A percentile compares a stretch with the other conserved stretches of the same genome.
Conservation (phyloP, 2,888 invertebrate genomes). For the Pristionchus japonicus region DNA sequence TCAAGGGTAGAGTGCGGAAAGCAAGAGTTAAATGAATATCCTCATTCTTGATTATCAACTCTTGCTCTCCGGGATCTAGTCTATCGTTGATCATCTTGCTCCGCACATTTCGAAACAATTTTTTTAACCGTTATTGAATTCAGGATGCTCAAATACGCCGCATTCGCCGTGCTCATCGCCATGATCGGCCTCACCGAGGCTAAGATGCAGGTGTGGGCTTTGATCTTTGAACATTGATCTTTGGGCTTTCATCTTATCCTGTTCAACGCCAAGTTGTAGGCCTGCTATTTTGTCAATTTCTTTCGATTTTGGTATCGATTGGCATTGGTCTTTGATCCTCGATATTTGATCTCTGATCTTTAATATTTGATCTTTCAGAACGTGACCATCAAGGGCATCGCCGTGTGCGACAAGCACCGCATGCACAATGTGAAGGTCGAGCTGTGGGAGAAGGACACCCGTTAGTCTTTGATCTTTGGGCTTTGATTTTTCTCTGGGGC, state of each 20-base stretch:
- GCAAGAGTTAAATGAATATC: no score
- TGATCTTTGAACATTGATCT: no score
- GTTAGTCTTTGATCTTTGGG: constrained; percentile 49
- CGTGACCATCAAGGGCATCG: constrained; percentile 60
- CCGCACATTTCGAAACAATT: background rate
- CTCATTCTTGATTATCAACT: background rate
- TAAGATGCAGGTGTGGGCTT: constrained; percentile 44
- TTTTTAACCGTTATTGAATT: background rate
- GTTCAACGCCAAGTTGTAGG: background rate
- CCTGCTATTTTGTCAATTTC: no score
- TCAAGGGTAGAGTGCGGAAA: no score
- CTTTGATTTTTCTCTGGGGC: constrained; percentile 8
- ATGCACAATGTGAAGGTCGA: constrained; percentile 58
- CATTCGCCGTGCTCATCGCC: constrained; percentile 49
- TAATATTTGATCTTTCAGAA: constrained; percentile 51
- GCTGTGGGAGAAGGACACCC: constrained; percentile 63
- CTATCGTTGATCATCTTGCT: background rate
- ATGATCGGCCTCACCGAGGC: constrained; percentile 44
- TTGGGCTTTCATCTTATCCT: background rate
- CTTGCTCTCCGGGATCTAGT: background rate
- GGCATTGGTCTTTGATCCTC: background rate
- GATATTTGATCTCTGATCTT: background rate
- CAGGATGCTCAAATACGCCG: constrained; percentile 25
- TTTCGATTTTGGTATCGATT: no score
- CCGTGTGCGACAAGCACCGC: constrained; percentile 64